Evolutionary conservation across 64 coral and sea anemone species (phyloP).

Genomic region (Dendrophyllia cribrosa): DNA sequence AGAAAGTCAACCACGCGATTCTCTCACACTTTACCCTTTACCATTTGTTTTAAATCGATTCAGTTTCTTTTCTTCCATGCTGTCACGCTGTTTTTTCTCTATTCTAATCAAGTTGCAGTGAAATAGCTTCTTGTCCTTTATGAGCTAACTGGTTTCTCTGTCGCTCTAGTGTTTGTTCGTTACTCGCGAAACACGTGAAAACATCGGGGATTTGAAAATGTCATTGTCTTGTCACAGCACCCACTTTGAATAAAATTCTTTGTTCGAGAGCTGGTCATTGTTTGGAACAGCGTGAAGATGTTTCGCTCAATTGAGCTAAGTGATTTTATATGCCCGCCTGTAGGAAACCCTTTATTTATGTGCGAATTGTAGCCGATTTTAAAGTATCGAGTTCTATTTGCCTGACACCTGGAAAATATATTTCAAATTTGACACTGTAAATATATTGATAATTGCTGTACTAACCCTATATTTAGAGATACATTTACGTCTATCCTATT

Average conservation of each 20-base stretch:
- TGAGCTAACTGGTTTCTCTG: neutral
- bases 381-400: neutral
- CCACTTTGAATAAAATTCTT: neutral
- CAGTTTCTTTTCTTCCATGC: neutral
- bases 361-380: neutral
- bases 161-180: neutral
- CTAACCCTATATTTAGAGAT: neutral
- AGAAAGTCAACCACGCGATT: neutral
- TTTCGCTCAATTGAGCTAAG: conserved; percentile 5
- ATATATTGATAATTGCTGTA: neutral
- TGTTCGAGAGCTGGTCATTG: neutral
- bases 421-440: neutral
- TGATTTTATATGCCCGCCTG: neutral
- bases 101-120: neutral
- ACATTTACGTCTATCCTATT: neutral
- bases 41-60: too few species aligned
- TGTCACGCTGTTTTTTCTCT: neutral
- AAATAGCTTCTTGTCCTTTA: neutral
- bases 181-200: conserved; percentile 22
- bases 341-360: neutral
- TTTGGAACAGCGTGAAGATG: neutral
- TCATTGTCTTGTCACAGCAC: neutral
- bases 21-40: conserved; percentile 3
- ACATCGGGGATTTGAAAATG: conserved; percentile 8
- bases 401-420: neutral